Percentiles rank a stretch among this genome's conserved stretches.
Evolutionary conservation across 2,797 vertebrate genomes (phyloP).

Genomic region (Taenioides sp.): DNA sequence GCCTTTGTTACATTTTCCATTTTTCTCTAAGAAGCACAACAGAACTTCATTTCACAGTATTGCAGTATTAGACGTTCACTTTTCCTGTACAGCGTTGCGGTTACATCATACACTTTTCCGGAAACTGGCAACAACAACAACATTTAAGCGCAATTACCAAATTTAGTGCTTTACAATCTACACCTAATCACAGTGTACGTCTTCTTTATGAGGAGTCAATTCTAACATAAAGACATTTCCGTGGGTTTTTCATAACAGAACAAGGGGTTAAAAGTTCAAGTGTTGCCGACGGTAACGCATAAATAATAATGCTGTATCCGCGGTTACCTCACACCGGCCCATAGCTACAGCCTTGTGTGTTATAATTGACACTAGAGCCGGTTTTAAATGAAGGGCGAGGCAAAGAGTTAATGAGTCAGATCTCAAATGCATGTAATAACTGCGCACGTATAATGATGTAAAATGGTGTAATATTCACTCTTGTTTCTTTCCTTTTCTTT

Average conservation of each 20-base stretch:
- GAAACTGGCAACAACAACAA: background rate
- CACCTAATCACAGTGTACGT: background rate
- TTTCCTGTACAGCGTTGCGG: background rate
- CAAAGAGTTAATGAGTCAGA: constrained; percentile 43
- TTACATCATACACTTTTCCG: background rate
- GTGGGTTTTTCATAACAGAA: background rate
- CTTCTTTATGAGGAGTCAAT: background rate
- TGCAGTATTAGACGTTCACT: background rate
- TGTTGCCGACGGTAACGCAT: background rate
- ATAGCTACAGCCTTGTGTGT: background rate
- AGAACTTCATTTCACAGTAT: background rate
- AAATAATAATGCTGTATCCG: constrained; percentile 4
- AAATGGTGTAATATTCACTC: constrained; percentile 36
- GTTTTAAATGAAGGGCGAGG: constrained; percentile 11
- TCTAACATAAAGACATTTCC: background rate
- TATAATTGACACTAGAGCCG: constrained; percentile 14
- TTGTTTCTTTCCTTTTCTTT: background rate
- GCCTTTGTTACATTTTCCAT: too few species aligned
- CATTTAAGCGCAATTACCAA: background rate
- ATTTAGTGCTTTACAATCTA: background rate
- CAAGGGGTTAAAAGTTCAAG: constrained; percentile 16
- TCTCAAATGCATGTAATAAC: constrained; percentile 1
- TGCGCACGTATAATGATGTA: constrained; percentile 36
- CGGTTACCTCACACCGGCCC: background rate
- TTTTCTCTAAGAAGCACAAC: too few species aligned